A percentile compares a stretch with the other conserved stretches of the same genome.
phyloP scores from a whole-genome alignment of 2,113 vertebrate genomes.

The Verasper variegatus region DNA sequence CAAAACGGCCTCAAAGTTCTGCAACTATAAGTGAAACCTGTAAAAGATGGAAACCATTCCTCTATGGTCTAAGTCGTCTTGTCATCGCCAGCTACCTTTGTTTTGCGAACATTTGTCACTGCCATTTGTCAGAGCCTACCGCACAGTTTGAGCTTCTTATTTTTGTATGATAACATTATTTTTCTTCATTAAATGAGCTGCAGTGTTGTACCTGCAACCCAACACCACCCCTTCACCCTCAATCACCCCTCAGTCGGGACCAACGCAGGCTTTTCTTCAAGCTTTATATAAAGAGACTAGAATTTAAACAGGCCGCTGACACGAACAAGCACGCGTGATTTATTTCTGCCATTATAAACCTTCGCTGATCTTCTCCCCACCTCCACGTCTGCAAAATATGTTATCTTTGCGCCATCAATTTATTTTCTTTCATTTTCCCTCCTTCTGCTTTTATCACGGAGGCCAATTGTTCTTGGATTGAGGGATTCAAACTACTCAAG shows the following conservation, averaged over 20 bases:
- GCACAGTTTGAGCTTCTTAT: constrained; percentile 56
- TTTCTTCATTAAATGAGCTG: constrained; percentile 56
- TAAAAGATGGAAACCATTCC: constrained; percentile 44
- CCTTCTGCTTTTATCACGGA: constrained; percentile 56
- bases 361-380: constrained; percentile 70
- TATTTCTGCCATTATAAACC: constrained; percentile 84
- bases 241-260: constrained; percentile 48
- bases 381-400: constrained; percentile 74
- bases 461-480: constrained; percentile 83
- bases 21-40: background rate
- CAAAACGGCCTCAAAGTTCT: background rate
- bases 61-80: constrained; percentile 27
- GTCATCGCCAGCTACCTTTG: constrained; percentile 47
- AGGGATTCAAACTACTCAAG: constrained; percentile 36
- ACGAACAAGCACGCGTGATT: constrained; percentile 74
- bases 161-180: constrained; percentile 66
- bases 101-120: constrained; percentile 65
- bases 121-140: constrained; percentile 50
- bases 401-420: constrained; percentile 82
- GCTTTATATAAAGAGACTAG: constrained; percentile 62
- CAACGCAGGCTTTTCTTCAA: constrained; percentile 49
- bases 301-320: constrained; percentile 76
- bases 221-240: constrained; percentile 61
- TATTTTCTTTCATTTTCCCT: constrained; percentile 68
- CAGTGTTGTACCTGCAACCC: constrained; percentile 53